These are phyloP conservation scores for Sander lucioperca DNA, from an alignment of 2,113 vertebrate species.

Conservation along the genomic window DNA sequence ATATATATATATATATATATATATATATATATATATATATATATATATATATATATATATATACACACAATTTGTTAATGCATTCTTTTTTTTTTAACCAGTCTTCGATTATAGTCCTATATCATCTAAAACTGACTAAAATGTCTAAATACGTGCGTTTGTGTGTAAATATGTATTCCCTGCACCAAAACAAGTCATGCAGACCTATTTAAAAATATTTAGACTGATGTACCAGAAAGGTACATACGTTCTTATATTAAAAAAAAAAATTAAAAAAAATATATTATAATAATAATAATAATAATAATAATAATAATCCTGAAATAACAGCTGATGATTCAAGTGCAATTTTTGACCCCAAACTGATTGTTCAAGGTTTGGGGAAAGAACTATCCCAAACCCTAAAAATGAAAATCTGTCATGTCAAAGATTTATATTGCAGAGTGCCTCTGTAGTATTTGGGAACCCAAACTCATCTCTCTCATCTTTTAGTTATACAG, in stretches of 20 bases:
- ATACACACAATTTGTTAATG: background rate
- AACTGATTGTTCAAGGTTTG: background rate
- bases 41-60: no score
- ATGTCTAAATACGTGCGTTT: background rate
- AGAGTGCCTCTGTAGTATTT: background rate
- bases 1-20: no score
- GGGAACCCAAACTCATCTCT: background rate
- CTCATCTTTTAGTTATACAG: background rate
- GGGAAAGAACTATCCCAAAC: conserved; percentile 4
- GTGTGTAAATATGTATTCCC: background rate
- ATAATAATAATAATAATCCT: no score
- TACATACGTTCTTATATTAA: background rate
- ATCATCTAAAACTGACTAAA: background rate
- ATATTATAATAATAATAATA: no score
- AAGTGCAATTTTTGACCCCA: background rate
- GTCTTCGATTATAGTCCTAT: background rate
- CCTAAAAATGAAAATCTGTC: background rate
- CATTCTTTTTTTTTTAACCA: background rate
- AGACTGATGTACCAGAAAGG: background rate
- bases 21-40: no score
- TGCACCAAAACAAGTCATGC: conserved; percentile 20
- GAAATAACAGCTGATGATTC: background rate
- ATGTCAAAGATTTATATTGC: background rate
- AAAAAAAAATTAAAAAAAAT: background rate
- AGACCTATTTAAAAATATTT: conserved; percentile 8